phyloP scores from a whole-genome alignment of 2,797 vertebrate species.

The Alosa sapidissima region DNA sequence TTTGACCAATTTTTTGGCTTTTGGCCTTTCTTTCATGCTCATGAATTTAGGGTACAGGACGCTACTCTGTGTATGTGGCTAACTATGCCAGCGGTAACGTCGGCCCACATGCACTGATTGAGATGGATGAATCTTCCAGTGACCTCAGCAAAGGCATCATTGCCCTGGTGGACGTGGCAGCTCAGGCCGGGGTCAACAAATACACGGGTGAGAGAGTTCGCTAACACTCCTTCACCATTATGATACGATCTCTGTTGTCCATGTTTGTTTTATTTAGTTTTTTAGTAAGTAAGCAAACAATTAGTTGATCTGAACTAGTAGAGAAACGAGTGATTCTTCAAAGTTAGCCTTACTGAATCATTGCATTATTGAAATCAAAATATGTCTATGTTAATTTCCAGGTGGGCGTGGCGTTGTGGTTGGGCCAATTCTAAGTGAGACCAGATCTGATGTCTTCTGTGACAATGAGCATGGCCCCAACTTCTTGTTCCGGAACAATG shows the following conservation, averaged over 20 bases:
- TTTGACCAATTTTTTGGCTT: neutral
- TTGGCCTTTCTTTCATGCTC: neutral
- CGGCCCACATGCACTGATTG: slow-evolving; percentile 88
- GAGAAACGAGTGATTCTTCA: neutral
- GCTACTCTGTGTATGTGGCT: slow-evolving; percentile 90
- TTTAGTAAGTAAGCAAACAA: neutral
- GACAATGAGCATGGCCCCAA: slow-evolving; percentile 93
- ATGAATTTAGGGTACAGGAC: slow-evolving; percentile 82
- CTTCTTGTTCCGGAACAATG: slow-evolving; percentile 91
- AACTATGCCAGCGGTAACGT: slow-evolving; percentile 89
- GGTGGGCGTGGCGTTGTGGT: slow-evolving; percentile 90
- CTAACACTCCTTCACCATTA: neutral
- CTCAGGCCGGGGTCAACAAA: slow-evolving; percentile 84
- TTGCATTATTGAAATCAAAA: neutral
- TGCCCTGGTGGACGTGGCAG: slow-evolving; percentile 83
- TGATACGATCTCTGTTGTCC: neutral
- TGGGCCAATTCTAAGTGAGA: slow-evolving; percentile 86
- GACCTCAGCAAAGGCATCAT: slow-evolving; percentile 80
- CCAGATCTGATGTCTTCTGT: slow-evolving; percentile 89
- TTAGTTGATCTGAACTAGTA: neutral
- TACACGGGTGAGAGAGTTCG: slow-evolving; percentile 79
- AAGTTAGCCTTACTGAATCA: neutral
- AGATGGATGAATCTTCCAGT: slow-evolving; percentile 89
- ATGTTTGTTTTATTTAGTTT: neutral
- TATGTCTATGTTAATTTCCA: slow-evolving; percentile 49